Base-by-base conservation (phyloP, 2,113 vertebrate species). In the Penelope pileata region DNA sequence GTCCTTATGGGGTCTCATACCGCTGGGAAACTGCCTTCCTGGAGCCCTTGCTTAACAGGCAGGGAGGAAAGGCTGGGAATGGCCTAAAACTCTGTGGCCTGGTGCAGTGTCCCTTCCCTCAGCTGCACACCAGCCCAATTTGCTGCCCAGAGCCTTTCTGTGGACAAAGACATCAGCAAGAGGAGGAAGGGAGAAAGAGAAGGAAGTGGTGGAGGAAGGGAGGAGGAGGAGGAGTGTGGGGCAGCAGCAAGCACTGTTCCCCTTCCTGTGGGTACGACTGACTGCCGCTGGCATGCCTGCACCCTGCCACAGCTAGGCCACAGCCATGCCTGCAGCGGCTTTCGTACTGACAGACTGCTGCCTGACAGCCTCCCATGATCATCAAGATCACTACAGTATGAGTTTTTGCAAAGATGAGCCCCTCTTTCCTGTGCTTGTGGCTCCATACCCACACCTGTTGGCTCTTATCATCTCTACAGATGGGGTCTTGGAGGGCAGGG, bases 11-110 rank as follows among this genome's bases (percentile, higher is more conserved):
- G 12, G 7, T 59, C 47, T 50, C 38, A 56, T 66, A 30, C 29
- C 19, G 21, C n/a, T 0, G 0, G 29, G 21, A 91, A 92, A 58
- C 19, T 77, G 73, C 22, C 29, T 53, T 16, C 1, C 0, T 6
- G 13, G 22, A 53, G 9, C 14, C 56, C 27, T 40, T 0, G 0
- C 38, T 75, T n/a, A 66, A 87, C 30, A 38, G 6, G 29, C 43
- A 60, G 51, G 50, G 38, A 82, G 66, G 17, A 60, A 87, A 66
- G 45, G 5, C n/a, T 70, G 36, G 43, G 64, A 74, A 16, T 7
- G 36, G 90, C 18, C 50, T 53, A n/a, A 74, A 58, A 63, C 27
- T 40, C 18, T 1, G 0, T 8, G 54, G 34, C 19, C 7, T 53
- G 56, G 10, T 14, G 18, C 0, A 0, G 19, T 13, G 14, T 77